Conservation (phyloP, 2,113 vertebrate genomes). For the Eulemur macaco region DNA sequence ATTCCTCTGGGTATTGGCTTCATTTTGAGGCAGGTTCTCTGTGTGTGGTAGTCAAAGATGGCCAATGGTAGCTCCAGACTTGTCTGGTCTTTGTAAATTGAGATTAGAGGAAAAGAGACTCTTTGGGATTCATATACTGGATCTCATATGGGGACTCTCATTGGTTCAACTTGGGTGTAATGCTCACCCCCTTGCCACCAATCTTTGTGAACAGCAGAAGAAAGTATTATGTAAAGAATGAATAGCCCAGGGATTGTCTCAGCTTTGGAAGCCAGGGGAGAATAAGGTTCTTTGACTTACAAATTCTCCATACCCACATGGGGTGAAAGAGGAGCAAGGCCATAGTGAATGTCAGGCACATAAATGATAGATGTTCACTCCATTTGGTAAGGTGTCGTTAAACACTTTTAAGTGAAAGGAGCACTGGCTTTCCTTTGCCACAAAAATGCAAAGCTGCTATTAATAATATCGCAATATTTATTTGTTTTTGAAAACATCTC, state of each 20-base stretch:
- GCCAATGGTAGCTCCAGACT: background rate
- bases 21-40: background rate
- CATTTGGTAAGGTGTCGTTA: background rate
- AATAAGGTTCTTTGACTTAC: background rate
- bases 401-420: conserved; percentile 11
- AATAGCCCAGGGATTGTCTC: background rate
- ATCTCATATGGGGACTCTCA: background rate
- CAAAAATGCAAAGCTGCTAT: background rate
- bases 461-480: background rate
- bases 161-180: background rate
- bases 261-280: background rate
- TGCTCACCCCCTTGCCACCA: background rate
- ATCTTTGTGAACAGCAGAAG: background rate
- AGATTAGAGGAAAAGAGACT: background rate
- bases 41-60: background rate
- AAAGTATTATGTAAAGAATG: background rate
- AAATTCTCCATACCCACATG: background rate
- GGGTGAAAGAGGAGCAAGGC: background rate
- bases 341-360: background rate
- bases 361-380: background rate
- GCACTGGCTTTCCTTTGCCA: background rate
- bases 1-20: background rate
- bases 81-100: background rate
- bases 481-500: conserved; percentile 32
- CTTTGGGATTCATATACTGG: background rate